Base-by-base conservation (phyloP, 2,113 vertebrate species). In the Phaethornis superciliosus region DNA sequence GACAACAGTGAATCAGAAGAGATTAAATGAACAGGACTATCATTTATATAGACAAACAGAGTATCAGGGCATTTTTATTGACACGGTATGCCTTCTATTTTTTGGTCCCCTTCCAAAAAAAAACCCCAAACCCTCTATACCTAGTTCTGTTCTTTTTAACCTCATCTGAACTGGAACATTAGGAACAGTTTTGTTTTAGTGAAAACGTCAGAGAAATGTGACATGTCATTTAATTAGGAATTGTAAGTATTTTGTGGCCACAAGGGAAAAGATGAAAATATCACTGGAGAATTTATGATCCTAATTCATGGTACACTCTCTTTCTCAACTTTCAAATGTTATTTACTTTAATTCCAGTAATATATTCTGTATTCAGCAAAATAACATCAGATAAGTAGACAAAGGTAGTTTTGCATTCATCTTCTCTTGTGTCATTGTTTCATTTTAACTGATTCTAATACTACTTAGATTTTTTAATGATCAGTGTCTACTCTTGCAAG, bases 1-100 rank as follows among this genome's bases (percentile, higher is more conserved):
- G 89, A 92, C 40, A 96, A 63, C 40, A 91, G 28, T 72, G 90
- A 88, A 35, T 94, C 18, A 37, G 68, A 89, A 85, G 86, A 96
- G 86, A 90, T 93, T 86, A 96, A 96, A 94, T 60, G 90, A 59
- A 75, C 17, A 35, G 4, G 46, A 75, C 6, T 77, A 52, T 40
- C 40, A 52, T 63, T 92, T 94, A 54, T 86, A 74, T 8, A 92
- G 55, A 42, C 58, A 67, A 85, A 75, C 51, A 92, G 27, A 95
- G 72, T 76, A 89, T 30, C 24, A 67, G 60, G 30, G 86, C 5
- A 60, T 88, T 65, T 70, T 82, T 86, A 62, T 68, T 95, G 75
- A 40, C 68, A 80, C 62, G 40, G 28, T 44, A 76, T 62, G 18
- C 4, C 23, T 87, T 85, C 51, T 77, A 23, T 19, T 84, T 96